Percentiles rank a stretch among this genome's conserved stretches.
phyloP scores from a whole-genome alignment of 2,888 invertebrate genomes.

The Acanthacorydalis orientalis region DNA sequence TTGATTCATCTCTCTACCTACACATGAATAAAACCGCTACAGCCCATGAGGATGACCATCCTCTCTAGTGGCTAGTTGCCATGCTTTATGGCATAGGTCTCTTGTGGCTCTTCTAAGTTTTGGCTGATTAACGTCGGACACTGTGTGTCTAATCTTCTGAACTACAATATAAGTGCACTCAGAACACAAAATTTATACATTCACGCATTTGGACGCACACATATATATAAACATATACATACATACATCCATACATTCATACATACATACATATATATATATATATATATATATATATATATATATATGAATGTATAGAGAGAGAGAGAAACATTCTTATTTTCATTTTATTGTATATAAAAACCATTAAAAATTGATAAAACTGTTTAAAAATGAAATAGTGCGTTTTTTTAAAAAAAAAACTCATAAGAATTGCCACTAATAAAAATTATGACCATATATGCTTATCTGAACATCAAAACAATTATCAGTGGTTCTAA shows the following conservation, averaged over 20 bases:
- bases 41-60: background rate
- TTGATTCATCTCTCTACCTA: background rate
- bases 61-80: background rate
- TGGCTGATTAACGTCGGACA: background rate
- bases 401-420: too few species aligned
- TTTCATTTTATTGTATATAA: too few species aligned
- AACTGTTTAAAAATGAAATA: too few species aligned
- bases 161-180: too few species aligned
- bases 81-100: background rate
- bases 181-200: background rate
- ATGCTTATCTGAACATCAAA: too few species aligned
- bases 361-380: too few species aligned
- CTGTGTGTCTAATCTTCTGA: too few species aligned
- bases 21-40: background rate
- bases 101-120: background rate
- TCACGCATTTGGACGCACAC: background rate
- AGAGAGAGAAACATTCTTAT: too few species aligned
- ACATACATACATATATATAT: conserved; percentile 1
- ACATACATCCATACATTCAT: background rate
- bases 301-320: too few species aligned
- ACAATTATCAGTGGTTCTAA: too few species aligned
- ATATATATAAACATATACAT: background rate
- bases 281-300: background rate
- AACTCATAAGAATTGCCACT: too few species aligned
- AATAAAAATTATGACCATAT: too few species aligned